Percentiles rank a stretch among this genome's conserved stretches.
phyloP scores from a whole-genome alignment of 2,888 invertebrate genomes.

The Lucinisca nassula region DNA sequence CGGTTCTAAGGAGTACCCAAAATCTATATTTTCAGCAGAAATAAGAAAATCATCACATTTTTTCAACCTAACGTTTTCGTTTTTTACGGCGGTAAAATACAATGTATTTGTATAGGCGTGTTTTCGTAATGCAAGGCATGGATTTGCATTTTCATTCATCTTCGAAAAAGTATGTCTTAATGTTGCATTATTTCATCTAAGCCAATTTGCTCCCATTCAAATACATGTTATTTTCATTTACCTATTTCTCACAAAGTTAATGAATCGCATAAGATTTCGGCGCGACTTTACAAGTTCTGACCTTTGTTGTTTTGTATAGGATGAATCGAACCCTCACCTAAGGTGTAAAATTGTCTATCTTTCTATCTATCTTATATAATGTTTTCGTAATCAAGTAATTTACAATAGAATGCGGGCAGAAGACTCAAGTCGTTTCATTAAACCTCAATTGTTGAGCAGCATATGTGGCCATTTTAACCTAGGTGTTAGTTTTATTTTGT shows the following conservation, averaged over 20 bases:
- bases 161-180: too few relatives aligned
- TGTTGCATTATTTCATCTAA: too few relatives aligned
- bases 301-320: neutral
- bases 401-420: constrained; percentile 33
- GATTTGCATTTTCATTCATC: too few relatives aligned
- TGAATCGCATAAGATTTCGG: neutral
- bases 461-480: constrained; percentile 62
- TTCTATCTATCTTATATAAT: constrained; percentile 49
- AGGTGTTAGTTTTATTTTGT: constrained; percentile 68
- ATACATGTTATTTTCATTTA: neutral
- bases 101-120: too few relatives aligned
- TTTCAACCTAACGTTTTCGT: too few relatives aligned
- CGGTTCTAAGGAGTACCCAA: too few relatives aligned
- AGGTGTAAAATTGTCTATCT: constrained; percentile 10
- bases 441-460: constrained; percentile 43
- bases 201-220: neutral
- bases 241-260: neutral
- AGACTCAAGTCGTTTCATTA: constrained; percentile 44
- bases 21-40: too few relatives aligned
- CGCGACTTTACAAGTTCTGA: neutral
- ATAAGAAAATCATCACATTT: too few relatives aligned
- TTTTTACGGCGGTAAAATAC: too few relatives aligned
- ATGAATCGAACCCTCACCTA: neutral
- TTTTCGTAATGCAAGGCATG: too few relatives aligned
- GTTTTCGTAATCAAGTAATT: neutral